Evolutionary conservation across 2,797 vertebrate species (phyloP), one percentile per base, ranked within the genome.

Genomic region (Lagocephalus sceleratus): DNA sequence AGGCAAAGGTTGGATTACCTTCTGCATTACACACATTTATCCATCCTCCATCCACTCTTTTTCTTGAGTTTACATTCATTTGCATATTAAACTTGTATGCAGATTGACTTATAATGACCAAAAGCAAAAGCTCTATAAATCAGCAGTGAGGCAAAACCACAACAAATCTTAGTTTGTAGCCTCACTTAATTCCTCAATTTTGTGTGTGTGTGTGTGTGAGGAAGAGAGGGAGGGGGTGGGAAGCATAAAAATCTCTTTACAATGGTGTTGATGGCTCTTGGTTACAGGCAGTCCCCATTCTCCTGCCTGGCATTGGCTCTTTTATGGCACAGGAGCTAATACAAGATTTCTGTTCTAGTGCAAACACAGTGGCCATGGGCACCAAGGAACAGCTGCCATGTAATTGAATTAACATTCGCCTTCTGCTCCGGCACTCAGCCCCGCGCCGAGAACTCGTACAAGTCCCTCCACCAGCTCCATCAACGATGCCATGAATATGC

Each of bases 351-450:
- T 86, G 85, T 85, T 84, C 83, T 84, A 78, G 82, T 85, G 77
- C 80, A 85, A 90, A 87, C 85, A 87, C 73, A 80, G 85, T 81
- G 85, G 85, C 85, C 81, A 81, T 70, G 75, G 87, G 83, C 82
- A 85, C 79, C 75, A 70, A 82, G 84, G 82, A 90, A 89, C 89
- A 90, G 89, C 87, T 91, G 90, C 81, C 81, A 82, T 86, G 81
- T 90, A 90, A 90, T 90, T 90, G 89, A 91, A 90, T 91, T 87
- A 90, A 86, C 85, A 85, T 87, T 85, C 78, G 86, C 89, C 88
- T 89, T 88, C 90, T 90, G 89, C 84, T 90, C 73, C 78, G 48
- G 78, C 77, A 89, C 83, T 88, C 83, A 73, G 71, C 66, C 46
- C 79, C 57, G 80, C 70, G 77, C 79, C 75, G 81, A 81, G 73